Evolutionary conservation across 2,888 invertebrate genomes (phyloP), one percentile per base, ranked within the genome.

Genomic region (Crossocerus cetratus): DNA sequence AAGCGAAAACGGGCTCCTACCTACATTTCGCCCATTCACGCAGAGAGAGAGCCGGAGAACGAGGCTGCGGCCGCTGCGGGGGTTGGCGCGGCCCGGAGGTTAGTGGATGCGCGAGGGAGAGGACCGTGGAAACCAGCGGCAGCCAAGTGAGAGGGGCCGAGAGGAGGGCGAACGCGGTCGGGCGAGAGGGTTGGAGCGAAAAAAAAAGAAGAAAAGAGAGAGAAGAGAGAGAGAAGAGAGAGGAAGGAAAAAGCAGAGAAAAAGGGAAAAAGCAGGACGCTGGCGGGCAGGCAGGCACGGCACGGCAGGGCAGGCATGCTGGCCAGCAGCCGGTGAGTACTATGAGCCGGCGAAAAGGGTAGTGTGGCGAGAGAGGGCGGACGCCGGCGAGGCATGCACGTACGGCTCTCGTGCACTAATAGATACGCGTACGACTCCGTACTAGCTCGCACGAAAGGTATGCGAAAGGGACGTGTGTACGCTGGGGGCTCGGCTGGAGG

Each of bases 21-120:
- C 89, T 88, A 88, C 88, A 89, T 89, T 87, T 87, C 89, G 84
- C 86, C 89, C 90, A 90, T 90, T 90, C 90, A 90, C 89, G 87
- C 89, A 85, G 85, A 87, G 79, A 85, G 85, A 87, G 79, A 77
- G 76, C 69, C 66, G 72, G 76, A 78, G 77, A 77, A 79, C 77
- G 73, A 74, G 80, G 79, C 77, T 64, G 32, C 4, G 3, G 32
- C n/a, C n/a, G n/a, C n/a, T n/a, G n/a, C n/a, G 80, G 69, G 69
- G 70, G 74, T 73, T 69, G 77, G 77, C 60, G 63, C 75, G 68
- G 74, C n/a, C n/a, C n/a, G n/a, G n/a, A n/a, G 54, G 69, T 62
- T 57, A 56, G 68, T n/a, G n/a, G n/a, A n/a, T n/a, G n/a, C n/a
- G 69, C 63, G 64, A 69, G 76, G 60, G 69, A 63, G 57, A 45